A percentile compares a stretch with the other conserved stretches of the same genome.
Conservation (phyloP, 2,888 invertebrate species). For the Neria commutata region DNA sequence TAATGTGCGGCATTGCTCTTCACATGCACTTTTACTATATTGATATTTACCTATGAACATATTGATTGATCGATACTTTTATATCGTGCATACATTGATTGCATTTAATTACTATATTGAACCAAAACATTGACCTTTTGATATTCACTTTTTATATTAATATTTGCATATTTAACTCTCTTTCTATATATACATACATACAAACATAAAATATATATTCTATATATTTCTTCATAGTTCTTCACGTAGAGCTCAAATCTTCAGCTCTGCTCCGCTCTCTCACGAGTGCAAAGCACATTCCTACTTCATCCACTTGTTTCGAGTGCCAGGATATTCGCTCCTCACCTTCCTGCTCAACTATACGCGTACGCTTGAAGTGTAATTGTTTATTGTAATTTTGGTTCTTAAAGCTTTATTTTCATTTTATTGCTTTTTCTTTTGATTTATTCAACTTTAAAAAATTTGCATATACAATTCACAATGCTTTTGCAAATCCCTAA, state of each 20-base stretch:
- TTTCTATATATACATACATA: neutral
- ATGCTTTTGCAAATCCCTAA: too few relatives aligned
- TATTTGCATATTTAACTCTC: neutral
- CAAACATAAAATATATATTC: neutral
- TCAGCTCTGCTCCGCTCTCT: neutral
- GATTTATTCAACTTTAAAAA: slow-evolving; percentile 11
- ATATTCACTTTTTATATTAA: too few relatives aligned
- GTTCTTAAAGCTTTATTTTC: neutral
- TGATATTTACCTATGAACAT: slow-evolving; percentile 11
- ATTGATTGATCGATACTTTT: neutral
- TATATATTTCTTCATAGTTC: slow-evolving; percentile 1
- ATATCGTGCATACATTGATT: too few relatives aligned
- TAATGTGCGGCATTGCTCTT: too few relatives aligned
- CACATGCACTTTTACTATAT: too few relatives aligned
- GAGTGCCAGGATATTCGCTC: neutral
- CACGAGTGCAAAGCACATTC: neutral
- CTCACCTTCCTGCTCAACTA: neutral
- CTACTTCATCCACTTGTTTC: neutral
- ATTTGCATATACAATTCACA: slow-evolving; percentile 12
- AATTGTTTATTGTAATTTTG: slow-evolving; percentile 1
- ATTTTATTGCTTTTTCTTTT: slow-evolving; percentile 7
- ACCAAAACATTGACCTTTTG: too few relatives aligned
- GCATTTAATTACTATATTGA: too few relatives aligned
- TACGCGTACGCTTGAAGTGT: neutral
- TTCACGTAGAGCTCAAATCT: too few relatives aligned